Conservation (phyloP, 2,888 invertebrate species). For the Stictocephala bisonia region DNA sequence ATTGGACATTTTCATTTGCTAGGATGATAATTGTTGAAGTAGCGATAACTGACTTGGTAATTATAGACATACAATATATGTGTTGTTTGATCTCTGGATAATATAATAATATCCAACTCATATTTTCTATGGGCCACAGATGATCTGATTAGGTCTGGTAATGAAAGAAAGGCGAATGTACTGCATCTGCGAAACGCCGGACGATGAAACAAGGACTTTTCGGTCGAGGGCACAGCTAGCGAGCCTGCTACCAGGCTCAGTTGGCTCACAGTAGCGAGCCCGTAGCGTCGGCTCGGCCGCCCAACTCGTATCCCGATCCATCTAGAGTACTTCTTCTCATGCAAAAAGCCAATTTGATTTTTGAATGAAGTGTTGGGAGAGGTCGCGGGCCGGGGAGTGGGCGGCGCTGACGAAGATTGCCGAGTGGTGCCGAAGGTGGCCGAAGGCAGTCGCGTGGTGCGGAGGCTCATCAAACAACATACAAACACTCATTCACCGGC, state of each 20-base stretch:
- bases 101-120: too few relatives aligned
- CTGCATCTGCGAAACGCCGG: too few relatives aligned
- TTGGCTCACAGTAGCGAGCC: background rate
- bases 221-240: too few relatives aligned
- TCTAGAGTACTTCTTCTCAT: slow-evolving; percentile 19
- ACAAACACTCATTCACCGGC: slow-evolving; percentile 47
- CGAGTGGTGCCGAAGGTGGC: slow-evolving; percentile 49
- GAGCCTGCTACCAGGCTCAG: background rate
- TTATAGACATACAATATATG: too few relatives aligned
- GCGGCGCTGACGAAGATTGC: slow-evolving; percentile 50
- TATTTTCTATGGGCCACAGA: too few relatives aligned
- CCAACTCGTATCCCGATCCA: slow-evolving; percentile 15
- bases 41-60: too few relatives aligned
- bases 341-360: slow-evolving; percentile 40
- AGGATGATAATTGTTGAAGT: too few relatives aligned
- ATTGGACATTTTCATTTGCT: too few relatives aligned
- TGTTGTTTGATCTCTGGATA: too few relatives aligned
- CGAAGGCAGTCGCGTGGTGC: slow-evolving; percentile 48
- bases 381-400: slow-evolving; percentile 12
- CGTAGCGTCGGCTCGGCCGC: background rate
- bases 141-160: too few relatives aligned
- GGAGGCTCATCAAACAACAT: slow-evolving; percentile 23
- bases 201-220: too few relatives aligned
- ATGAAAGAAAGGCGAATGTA: too few relatives aligned
- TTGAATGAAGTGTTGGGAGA: slow-evolving; percentile 48